These are phyloP conservation scores for Ostrea edulis DNA, from an alignment of 1,140 invertebrate species.

Conservation along the genomic window DNA sequence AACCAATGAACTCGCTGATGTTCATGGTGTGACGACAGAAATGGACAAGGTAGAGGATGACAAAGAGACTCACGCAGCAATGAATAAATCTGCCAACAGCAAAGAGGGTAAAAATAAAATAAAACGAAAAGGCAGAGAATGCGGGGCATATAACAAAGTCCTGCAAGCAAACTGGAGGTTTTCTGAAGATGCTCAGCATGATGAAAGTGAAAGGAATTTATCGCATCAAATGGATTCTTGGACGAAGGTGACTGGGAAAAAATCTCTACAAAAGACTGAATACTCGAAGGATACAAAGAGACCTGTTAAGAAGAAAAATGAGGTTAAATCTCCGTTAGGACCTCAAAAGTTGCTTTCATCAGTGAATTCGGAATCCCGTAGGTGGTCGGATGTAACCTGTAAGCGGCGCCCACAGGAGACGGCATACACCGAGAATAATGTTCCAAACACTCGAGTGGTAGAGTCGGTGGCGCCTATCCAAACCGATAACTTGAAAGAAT, in stretches of 20 bases:
- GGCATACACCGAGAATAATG: background rate
- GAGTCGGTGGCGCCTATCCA: background rate
- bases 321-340: background rate
- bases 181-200: background rate
- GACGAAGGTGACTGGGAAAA: constrained; percentile 11
- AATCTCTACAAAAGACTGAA: background rate
- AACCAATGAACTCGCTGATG: background rate
- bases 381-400: background rate
- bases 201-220: background rate
- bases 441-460: background rate
- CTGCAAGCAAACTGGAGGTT: background rate
- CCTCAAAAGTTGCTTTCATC: background rate
- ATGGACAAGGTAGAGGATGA: background rate
- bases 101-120: background rate
- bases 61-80: background rate
- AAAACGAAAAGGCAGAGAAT: background rate
- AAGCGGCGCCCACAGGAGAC: background rate
- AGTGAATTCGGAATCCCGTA: background rate
- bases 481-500: constrained; percentile 6
- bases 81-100: constrained; percentile 38
- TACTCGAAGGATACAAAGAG: background rate
- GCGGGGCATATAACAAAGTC: background rate
- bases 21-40: background rate
- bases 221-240: background rate
- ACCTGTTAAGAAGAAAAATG: background rate